Base-by-base conservation (phyloP, 1,140 invertebrate genomes). In the Halesus radiatus region DNA sequence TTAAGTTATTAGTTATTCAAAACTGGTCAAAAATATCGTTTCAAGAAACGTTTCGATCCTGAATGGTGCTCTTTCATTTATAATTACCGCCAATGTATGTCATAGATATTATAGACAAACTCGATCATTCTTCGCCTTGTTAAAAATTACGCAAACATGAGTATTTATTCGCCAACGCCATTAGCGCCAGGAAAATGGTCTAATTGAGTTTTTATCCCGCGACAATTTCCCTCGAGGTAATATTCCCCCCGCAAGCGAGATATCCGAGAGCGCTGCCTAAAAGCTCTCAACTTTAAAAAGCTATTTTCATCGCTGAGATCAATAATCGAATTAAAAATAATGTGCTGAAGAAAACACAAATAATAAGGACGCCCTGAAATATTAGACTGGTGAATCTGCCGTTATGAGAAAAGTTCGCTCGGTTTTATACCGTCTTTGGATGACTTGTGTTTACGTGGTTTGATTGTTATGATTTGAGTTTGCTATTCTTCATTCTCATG, bases 251-350 rank as follows among this genome's bases (percentile, higher is more conserved):
- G 0, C 22, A 1, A 29, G 26, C 29, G 52, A 72, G 68, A 72
- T 72, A 52, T 52, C 15, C 26, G 50, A 72, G 50, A 8, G 22
- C 68, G 45, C 16, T 5, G 22, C 22, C 16, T 23, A 18, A 70
- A 23, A 45, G 45, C 68, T 72, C 68, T 72, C 16, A 72, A 50
- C 18, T 50, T 50, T 53, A 72, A 45, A 45, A 45, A 72, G 37
- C 26, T 72, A 23, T 72, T 72, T 68, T 68, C 37, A 32, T 52
- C 37, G 22, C 20, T 26, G 52, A 72, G 26, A 72, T 72, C 68
- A 72, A 72, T 72, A 52, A 68, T 68, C 64, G 16, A 68, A 68
- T 68, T 68, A 68, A 37, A 37, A 68, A 37, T 68, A 22, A 60
- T 60, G 18, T 23, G 56, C 56, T 20, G 56, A 3, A 20, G 37